These are phyloP conservation scores for Rhabdomys pumilio DNA, from an alignment of 2,797 vertebrate genomes.

Conservation along the genomic window DNA sequence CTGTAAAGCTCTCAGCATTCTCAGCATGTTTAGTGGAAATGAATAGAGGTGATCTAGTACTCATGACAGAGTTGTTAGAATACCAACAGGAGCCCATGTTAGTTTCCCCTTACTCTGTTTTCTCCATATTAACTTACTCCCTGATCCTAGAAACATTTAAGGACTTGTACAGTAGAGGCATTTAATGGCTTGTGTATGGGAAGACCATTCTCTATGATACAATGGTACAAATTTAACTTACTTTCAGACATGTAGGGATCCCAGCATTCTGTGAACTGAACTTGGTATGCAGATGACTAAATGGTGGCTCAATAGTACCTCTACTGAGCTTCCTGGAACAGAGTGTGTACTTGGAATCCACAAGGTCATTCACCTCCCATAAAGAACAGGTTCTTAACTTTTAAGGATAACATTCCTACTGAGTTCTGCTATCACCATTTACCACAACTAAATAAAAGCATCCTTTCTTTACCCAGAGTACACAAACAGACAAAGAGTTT, in stretches of 20 bases:
- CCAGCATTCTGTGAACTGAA: not conserved
- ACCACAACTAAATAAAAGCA: rapidly evolving
- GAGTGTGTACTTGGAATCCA: not conserved
- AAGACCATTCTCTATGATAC: not conserved
- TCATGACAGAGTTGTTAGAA: not conserved
- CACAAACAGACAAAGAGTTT: not conserved
- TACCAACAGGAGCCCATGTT: not conserved
- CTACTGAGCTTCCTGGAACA: not conserved
- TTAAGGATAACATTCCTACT: not conserved
- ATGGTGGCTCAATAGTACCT: not conserved
- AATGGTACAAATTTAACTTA: not conserved
- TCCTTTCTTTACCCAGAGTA: not conserved
- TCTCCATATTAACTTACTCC: not conserved
- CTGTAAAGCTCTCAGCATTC: not conserved
- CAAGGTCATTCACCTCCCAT: rapidly evolving
- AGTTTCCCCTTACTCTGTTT: too few relatives aligned
- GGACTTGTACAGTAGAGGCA: not conserved
- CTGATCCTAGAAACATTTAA: not conserved
- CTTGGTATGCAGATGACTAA: not conserved
- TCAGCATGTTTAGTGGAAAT: not conserved
- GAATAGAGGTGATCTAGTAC: not conserved
- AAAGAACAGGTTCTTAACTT: not conserved
- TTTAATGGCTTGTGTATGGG: not conserved
- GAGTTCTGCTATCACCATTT: not conserved
- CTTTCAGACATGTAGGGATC: not conserved